Evolutionary conservation across 35 echinoderm and acorn worm species (phyloP).

Genomic region (Antedon bifida): DNA sequence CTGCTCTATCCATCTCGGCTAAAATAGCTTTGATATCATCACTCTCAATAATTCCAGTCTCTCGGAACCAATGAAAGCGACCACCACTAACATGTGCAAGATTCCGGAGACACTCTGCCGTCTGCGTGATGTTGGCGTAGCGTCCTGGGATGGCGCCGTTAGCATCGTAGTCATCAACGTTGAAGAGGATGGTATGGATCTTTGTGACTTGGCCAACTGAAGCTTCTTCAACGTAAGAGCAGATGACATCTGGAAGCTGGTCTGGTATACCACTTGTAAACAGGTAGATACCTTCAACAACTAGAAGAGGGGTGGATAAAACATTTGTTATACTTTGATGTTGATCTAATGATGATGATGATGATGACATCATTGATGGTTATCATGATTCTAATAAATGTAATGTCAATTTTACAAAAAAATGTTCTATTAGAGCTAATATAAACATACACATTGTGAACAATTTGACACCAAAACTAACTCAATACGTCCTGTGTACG

Average conservation of each 20-base stretch:
- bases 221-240: conserved; percentile 87
- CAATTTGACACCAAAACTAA: no score
- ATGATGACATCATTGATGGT: no score
- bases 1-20: conserved; percentile 94
- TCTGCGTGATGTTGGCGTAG: conserved; percentile 96
- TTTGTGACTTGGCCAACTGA: conserved; percentile 50
- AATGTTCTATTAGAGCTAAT: no score
- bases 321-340: neutral
- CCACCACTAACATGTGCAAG: conserved; percentile 85
- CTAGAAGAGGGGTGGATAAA: conserved; percentile 2
- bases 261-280: conserved; percentile 98
- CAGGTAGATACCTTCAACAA: conserved; percentile 79
- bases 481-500: no score
- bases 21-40: conserved; percentile 80
- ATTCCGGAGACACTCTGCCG: conserved; percentile 75
- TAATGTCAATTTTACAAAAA: no score
- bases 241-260: conserved; percentile 81
- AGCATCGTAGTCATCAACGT: conserved; percentile 85
- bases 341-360: no score
- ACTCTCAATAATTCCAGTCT: conserved; percentile 94
- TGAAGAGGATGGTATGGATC: conserved; percentile 84
- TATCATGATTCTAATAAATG: no score
- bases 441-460: no score
- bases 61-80: conserved; percentile 94
- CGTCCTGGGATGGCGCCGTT: conserved; percentile 81